Evolutionary conservation across 2,797 vertebrate genomes (phyloP), one percentile per base, ranked within the genome.

Genomic region (Pteropus rufus): DNA sequence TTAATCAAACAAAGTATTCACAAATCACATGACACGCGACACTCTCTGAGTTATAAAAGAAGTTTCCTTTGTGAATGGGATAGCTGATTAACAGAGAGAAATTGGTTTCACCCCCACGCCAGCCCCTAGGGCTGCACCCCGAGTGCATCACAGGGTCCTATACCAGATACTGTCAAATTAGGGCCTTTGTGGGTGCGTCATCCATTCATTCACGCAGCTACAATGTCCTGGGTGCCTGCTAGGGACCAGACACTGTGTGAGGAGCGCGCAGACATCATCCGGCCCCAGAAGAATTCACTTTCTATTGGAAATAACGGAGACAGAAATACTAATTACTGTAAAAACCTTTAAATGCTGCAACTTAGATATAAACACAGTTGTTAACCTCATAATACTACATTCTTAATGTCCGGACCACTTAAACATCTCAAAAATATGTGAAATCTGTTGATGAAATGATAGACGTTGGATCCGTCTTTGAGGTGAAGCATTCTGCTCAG

Each of bases 21-120:
- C 29, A 49, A 19, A 23, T 52, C 39, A 10, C 4, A 0, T 3
- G 34, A n/a, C 39, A 10, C 2, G 0, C 1, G 34, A 29, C 7
- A 1, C 19, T 29, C 62, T 81, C 29, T 23, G n/a, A 8, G 18
- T 64, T 41, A 16, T 21, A n/a, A 36, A 56, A 31, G 31, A 36
- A 1, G 1, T 10, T 41, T 56, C 46, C 56, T 56, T 46, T 18
- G 23, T 69, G 44, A 41, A 10, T 18, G 15, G 24, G 31, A 36
- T 44, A 15, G 58, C 8, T 5, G 0, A 3, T 29, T 18, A 24
- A 89, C 36, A 56, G 34, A 89, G 62, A 24, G 60, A 34, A 31
- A 10, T 16, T 26, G 34, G 31, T 56, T 77, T 77, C 62, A 7
- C 29, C 24, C n/a, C 21, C 31, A 12, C 0, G 26, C 58, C 70